A percentile compares a stretch with the other conserved stretches of the same genome.
Conservation (phyloP, 2,113 vertebrate species). For the Corythornis cristatus region DNA sequence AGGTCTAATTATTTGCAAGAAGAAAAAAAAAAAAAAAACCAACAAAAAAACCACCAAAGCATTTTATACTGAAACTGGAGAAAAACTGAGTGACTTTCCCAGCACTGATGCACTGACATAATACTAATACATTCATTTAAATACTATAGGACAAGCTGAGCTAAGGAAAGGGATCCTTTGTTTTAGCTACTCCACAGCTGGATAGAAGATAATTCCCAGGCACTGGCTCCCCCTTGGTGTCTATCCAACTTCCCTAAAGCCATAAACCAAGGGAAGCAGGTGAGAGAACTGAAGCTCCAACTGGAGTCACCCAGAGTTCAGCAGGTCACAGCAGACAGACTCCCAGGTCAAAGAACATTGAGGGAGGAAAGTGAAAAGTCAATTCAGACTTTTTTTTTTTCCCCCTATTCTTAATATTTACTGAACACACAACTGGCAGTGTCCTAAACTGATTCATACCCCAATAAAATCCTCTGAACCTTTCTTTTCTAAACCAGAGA, state of each 20-base stretch:
- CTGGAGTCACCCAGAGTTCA: background rate
- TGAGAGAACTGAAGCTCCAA: background rate
- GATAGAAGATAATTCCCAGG: background rate
- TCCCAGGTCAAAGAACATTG: background rate
- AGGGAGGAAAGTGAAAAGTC: background rate
- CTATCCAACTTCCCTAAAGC: background rate
- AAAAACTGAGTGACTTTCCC: background rate
- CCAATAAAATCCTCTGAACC: background rate
- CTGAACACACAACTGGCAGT: background rate
- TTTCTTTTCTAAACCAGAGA: background rate
- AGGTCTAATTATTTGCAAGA: background rate
- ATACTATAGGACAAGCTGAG: background rate
- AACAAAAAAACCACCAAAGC: no score
- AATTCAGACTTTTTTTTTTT: background rate
- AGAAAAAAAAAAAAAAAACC: background rate
- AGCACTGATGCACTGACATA: background rate
- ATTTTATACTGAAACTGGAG: background rate
- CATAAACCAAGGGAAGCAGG: background rate
- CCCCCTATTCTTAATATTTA: background rate
- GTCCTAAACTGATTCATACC: background rate
- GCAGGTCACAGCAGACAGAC: no score
- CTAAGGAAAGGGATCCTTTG: background rate
- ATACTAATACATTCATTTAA: background rate
- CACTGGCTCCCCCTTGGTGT: accelerated
- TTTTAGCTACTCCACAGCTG: background rate